Evolutionary conservation across 2,888 invertebrate genomes (phyloP), one percentile per base, ranked within the genome.

Genomic region (Agrilus biguttatus): DNA sequence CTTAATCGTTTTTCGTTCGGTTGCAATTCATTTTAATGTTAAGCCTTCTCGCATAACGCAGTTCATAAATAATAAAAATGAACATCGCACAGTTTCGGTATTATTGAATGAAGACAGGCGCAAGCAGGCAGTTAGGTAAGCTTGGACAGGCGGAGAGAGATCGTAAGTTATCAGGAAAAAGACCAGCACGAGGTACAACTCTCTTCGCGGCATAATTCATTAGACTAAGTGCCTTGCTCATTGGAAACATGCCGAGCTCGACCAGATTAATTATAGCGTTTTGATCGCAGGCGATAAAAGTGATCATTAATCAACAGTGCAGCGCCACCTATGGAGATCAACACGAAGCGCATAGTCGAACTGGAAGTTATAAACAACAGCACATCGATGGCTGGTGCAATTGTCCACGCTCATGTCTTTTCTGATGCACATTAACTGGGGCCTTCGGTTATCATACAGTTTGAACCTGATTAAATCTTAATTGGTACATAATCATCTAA

Each of bases 241-340:
- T 28, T 28, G 28, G 28, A 45, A 42, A 42, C 39, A 42, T 42
- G 35, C 17, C 21, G 33, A 37, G 19, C 32, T 33, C 19, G 37
- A 38, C 19, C 38, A 44, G 44, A 47, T 47, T 45, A 49, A 47
- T 44, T 42, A 44, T 47, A 49, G 44, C 46, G 43, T 47, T 47
- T 47, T 47, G 43, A 45, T 49, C 42, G 40, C n/a, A 41, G 41
- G 41, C 47, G 42, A 49, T 49, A 43, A 49, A 43, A 32, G 14
- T 37, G 34, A 33, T 44, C 46, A 47, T 49, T 51, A 51, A 53
- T 53, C 53, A 51, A 45, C 43, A 48, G 42, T 40, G 53, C 52
- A 51, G 50, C 51, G 59, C 58, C 61, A 61, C 61, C 60, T 61
- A 55, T 55, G 55, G 56, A 56, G 57, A 47, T 45, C 47, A 47